phyloP scores from a whole-genome alignment of 1,140 invertebrate genomes.

The Drosophila erecta region DNA sequence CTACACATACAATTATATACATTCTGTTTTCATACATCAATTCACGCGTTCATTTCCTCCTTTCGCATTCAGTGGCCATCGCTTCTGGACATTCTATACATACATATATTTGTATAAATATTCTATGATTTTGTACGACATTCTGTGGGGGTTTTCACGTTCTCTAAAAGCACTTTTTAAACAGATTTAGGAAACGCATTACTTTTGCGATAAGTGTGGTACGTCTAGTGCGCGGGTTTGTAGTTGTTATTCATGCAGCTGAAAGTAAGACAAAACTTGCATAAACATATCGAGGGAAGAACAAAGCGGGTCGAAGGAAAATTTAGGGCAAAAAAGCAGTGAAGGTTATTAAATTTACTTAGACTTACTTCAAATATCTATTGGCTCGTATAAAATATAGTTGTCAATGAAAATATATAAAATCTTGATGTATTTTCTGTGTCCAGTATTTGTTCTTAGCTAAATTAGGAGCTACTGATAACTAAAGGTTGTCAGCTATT shows the following conservation, averaged over 20 bases:
- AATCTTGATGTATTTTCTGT: constrained; percentile 44
- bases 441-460: constrained; percentile 6
- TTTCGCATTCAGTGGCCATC: constrained; percentile 1
- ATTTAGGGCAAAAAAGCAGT: constrained; percentile 10
- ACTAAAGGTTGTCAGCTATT: constrained; percentile 5
- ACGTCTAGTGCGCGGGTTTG: constrained; percentile 81
- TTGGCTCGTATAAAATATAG: constrained; percentile 43
- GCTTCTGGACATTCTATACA: constrained; percentile 33
- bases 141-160: constrained; percentile 43
- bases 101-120: constrained; percentile 24
- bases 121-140: constrained; percentile 50
- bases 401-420: constrained; percentile 39
- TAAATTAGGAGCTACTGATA: constrained; percentile 46
- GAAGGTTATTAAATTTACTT: constrained; percentile 4
- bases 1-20: constrained; percentile 37
- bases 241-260: constrained; percentile 85
- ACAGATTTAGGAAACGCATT: constrained; percentile 81
- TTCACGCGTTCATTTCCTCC: constrained; percentile 1
- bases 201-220: constrained; percentile 77
- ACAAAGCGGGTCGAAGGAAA: constrained; percentile 15
- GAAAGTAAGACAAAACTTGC: constrained; percentile 72
- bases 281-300: constrained; percentile 61
- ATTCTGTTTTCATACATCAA: constrained; percentile 22
- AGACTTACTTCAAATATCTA: constrained; percentile 20
- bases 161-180: constrained; percentile 83